phyloP scores from a whole-genome alignment of 2,797 vertebrate species.

The Hydrophis major region DNA sequence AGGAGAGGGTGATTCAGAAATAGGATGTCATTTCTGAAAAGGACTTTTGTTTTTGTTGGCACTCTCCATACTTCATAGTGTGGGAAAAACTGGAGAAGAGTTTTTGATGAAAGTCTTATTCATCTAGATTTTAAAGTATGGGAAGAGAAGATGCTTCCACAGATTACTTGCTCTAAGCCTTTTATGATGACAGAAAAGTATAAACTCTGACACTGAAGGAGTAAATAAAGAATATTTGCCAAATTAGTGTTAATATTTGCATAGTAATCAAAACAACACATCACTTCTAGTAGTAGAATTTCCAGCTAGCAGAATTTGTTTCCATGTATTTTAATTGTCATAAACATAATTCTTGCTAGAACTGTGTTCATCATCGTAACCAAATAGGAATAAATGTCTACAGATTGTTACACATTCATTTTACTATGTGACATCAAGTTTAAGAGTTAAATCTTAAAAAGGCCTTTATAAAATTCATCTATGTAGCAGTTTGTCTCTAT shows the following conservation, averaged over 20 bases:
- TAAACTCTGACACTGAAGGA: background rate
- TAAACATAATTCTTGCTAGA: constrained; percentile 8
- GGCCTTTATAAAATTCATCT: background rate
- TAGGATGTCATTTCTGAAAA: background rate
- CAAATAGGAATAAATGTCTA: constrained; percentile 26
- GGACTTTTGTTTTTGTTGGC: background rate
- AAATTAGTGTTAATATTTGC: constrained; percentile 7
- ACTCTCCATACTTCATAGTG: background rate
- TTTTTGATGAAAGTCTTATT: background rate
- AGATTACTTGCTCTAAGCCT: background rate
- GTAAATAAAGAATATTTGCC: background rate
- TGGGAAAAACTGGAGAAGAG: background rate
- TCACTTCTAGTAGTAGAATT: background rate
- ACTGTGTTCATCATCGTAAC: background rate
- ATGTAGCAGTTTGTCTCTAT: background rate
- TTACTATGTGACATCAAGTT: constrained; percentile 16
- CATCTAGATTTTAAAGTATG: background rate
- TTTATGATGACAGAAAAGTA: background rate
- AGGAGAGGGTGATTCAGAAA: background rate
- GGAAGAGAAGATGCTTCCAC: background rate
- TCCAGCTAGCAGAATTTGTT: background rate
- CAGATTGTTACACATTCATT: constrained; percentile 32
- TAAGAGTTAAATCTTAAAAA: constrained; percentile 24
- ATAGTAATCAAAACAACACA: constrained; percentile 15
- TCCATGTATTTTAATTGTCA: background rate